These are phyloP conservation scores for Steromphala cineraria DNA, from an alignment of 2,888 invertebrate species.

Conservation along the genomic window DNA sequence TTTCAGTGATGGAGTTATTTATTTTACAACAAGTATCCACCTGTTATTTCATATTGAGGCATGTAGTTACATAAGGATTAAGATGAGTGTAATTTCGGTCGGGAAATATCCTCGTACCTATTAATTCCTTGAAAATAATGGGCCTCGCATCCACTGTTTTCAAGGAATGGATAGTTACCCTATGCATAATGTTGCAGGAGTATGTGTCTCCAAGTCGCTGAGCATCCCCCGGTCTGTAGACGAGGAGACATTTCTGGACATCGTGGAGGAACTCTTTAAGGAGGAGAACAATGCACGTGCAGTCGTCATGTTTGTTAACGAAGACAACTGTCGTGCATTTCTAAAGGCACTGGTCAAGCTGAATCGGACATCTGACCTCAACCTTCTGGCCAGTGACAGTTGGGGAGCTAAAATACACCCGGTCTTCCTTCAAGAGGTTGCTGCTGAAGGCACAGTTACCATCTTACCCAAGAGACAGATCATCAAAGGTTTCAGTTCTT, in stretches of 20 bases:
- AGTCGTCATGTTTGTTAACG: constrained; percentile 84
- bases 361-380: constrained; percentile 61
- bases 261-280: constrained; percentile 79
- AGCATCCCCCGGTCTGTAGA: constrained; percentile 80
- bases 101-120: too few relatives aligned
- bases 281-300: constrained; percentile 77
- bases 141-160: too few relatives aligned
- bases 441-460: constrained; percentile 73
- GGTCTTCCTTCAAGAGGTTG: constrained; percentile 68
- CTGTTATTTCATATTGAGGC: too few relatives aligned
- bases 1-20: too few relatives aligned
- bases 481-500: constrained; percentile 45
- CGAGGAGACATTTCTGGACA: constrained; percentile 79
- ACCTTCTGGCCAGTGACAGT: constrained; percentile 73
- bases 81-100: too few relatives aligned
- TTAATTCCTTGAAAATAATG: too few relatives aligned
- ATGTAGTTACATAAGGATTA: too few relatives aligned
- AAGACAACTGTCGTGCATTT: constrained; percentile 80
- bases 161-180: too few relatives aligned
- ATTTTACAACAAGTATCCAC: too few relatives aligned
- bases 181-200: constrained; percentile 69
- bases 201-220: constrained; percentile 80
- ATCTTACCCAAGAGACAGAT: constrained; percentile 70
- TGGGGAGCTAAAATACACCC: constrained; percentile 75
- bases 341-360: constrained; percentile 58